Conservation (phyloP, 2,113 vertebrate species). For the Triplophysa rosa region DNA sequence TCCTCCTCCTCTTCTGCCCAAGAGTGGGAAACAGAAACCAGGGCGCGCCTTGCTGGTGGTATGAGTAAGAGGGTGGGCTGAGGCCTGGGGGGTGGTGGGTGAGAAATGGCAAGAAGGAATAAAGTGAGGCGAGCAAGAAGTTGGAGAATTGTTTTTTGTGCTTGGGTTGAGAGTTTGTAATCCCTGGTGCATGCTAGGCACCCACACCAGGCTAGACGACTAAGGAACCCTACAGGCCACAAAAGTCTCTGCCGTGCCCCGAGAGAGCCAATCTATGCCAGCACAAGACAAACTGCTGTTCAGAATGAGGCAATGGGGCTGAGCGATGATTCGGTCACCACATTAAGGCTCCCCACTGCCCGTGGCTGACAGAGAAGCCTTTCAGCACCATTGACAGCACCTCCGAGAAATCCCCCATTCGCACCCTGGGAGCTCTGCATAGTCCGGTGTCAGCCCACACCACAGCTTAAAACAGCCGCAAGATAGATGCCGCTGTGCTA, state of each 20-base stretch:
- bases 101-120: constrained; percentile 75
- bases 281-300: constrained; percentile 53
- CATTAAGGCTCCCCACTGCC: constrained; percentile 43
- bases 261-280: constrained; percentile 46
- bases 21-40: constrained; percentile 78
- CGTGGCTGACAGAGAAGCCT: constrained; percentile 52
- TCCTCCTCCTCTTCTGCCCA: constrained; percentile 77
- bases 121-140: constrained; percentile 40
- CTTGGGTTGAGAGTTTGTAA: constrained; percentile 52
- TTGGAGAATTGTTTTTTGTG: background rate
- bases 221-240: constrained; percentile 33
- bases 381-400: constrained; percentile 55
- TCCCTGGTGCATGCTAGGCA: constrained; percentile 45
- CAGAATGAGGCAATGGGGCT: constrained; percentile 35
- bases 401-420: constrained; percentile 47
- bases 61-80: constrained; percentile 68
- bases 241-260: constrained; percentile 38
- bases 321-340: constrained; percentile 48
- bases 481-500: constrained; percentile 58
- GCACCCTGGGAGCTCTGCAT: constrained; percentile 48
- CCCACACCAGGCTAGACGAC: constrained; percentile 24
- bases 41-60: constrained; percentile 79
- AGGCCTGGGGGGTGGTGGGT: constrained; percentile 58
- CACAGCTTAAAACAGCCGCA: constrained; percentile 45
- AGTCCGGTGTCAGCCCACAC: constrained; percentile 53